A percentile compares a stretch with the other conserved stretches of the same genome.
Evolutionary conservation across 2,797 vertebrate species (phyloP).

Genomic region (Novumbra hubbsi): DNA sequence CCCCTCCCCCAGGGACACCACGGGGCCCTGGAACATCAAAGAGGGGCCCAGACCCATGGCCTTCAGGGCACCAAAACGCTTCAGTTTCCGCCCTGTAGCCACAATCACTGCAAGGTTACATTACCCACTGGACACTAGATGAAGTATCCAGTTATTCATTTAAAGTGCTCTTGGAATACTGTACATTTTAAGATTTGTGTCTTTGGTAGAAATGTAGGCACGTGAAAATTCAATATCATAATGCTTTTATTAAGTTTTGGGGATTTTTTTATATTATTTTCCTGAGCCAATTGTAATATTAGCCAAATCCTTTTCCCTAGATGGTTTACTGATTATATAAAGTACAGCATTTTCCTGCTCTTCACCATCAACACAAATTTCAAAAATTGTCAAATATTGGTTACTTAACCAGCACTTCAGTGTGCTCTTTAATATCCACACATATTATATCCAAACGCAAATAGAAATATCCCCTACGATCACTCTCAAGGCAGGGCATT

Average conservation of each 20-base stretch:
- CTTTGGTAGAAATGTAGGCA: not conserved
- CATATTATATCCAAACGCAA: not conserved
- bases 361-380: not conserved
- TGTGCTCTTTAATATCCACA: not conserved
- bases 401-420: not conserved
- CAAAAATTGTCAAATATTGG: not conserved
- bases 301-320: no score
- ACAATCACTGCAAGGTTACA: conserved; percentile 17
- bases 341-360: not conserved
- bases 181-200: not conserved
- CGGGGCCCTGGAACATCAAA: conserved; percentile 70
- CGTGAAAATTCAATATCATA: not conserved
- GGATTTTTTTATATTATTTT: no score
- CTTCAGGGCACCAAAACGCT: conserved; percentile 89
- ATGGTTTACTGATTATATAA: not conserved
- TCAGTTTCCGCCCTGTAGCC: conserved; percentile 89
- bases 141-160: not conserved
- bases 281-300: not conserved
- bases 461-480: not conserved
- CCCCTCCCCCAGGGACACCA: conserved; percentile 59
- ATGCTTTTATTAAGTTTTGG: no score
- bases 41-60: conserved; percentile 78
- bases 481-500: not conserved
- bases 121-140: not conserved
- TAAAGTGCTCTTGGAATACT: not conserved